Evolutionary conservation across 2,113 vertebrate genomes (phyloP).

Genomic region (Dicerorhinus sumatrensis): DNA sequence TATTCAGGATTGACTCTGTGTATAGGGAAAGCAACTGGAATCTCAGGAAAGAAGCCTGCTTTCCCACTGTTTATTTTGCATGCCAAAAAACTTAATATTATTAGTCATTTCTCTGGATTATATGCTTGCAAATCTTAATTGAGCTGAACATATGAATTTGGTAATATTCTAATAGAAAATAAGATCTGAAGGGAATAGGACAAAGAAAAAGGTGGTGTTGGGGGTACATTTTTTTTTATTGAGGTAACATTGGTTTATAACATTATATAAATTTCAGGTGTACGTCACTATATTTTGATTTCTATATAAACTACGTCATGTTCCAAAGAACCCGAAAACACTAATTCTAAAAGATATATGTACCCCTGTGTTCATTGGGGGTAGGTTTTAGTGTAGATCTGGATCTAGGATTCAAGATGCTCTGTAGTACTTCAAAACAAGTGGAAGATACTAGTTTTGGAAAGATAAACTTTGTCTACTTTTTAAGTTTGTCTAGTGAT

Average conservation of each 20-base stretch:
- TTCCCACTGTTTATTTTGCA: constrained; percentile 35
- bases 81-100: background rate
- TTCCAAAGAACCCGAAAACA: too few relatives aligned
- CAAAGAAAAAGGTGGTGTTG: background rate
- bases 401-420: background rate
- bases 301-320: too few relatives aligned
- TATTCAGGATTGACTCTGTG: background rate
- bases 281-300: too few relatives aligned
- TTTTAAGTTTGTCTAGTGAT: background rate
- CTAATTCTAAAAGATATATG: too few relatives aligned
- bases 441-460: background rate
- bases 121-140: constrained; percentile 50
- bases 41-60: background rate
- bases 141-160: background rate
- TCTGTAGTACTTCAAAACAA: constrained; percentile 19
- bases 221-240: background rate
- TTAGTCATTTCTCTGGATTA: constrained; percentile 9
- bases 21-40: background rate
- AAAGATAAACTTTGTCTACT: background rate
- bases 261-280: too few relatives aligned
- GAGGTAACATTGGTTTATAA: too few relatives aligned
- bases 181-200: background rate
- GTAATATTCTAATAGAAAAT: background rate
- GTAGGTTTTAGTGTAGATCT: background rate
- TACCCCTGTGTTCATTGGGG: too few relatives aligned